Evolutionary conservation across 2,113 vertebrate species (phyloP).

Genomic region (Vidua macroura): DNA sequence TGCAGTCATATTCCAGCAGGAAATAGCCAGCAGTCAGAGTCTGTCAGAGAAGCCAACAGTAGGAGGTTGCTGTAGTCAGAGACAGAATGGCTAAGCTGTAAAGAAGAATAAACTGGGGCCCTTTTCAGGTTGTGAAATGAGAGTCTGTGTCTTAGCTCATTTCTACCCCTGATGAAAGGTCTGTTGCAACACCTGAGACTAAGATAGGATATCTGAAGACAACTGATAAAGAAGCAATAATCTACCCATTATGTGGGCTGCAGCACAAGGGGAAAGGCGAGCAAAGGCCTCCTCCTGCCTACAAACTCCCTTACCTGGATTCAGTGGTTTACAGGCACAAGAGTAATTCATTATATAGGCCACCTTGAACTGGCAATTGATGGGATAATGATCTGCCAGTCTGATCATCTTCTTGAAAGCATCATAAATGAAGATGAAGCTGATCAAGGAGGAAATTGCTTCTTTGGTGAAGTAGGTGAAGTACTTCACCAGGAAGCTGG

Average conservation of each 20-base stretch:
- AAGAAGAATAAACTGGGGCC: background rate
- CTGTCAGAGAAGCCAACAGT: background rate
- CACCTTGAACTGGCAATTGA: background rate
- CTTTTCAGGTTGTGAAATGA: background rate
- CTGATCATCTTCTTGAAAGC: background rate
- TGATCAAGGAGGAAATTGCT: background rate
- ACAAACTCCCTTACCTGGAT: background rate
- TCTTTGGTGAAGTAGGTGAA: background rate
- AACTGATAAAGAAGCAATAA: background rate
- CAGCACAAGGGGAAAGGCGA: background rate
- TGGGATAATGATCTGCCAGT: background rate
- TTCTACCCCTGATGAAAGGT: background rate
- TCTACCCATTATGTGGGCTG: background rate
- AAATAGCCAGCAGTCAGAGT: background rate
- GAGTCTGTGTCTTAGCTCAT: background rate
- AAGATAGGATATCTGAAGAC: background rate
- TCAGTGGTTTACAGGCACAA: background rate
- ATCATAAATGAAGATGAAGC: background rate
- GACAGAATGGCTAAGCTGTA: background rate
- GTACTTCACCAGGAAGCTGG: background rate
- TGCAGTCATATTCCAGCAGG: background rate
- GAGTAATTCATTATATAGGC: background rate
- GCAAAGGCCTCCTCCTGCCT: background rate
- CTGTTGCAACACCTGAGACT: background rate
- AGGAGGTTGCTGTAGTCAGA: background rate